These are phyloP conservation scores for Aethes cnicana DNA, from an alignment of 2,888 invertebrate genomes.

Conservation along the genomic window DNA sequence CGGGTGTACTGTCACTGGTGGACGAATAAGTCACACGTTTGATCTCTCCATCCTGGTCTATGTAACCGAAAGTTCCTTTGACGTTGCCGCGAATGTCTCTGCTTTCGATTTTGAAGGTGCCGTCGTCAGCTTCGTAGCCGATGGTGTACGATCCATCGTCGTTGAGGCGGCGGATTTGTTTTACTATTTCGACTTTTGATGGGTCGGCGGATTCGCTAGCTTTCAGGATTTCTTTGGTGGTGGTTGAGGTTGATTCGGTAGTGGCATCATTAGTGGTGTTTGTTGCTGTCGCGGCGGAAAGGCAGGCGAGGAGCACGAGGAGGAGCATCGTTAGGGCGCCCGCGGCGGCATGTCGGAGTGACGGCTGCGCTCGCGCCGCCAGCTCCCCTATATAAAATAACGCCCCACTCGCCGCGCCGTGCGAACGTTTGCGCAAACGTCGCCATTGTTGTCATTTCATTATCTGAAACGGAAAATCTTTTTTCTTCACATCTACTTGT, in stretches of 20 bases:
- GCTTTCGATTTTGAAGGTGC: conserved; percentile 92
- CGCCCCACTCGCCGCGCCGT: conserved; percentile 75
- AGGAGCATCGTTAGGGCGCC: conserved; percentile 68
- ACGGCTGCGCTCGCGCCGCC: conserved; percentile 64
- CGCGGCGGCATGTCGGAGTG: conserved; percentile 74
- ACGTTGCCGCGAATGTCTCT: conserved; percentile 90
- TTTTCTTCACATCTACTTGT: conserved; percentile 68
- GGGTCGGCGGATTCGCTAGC: conserved; percentile 86
- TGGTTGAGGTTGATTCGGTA: conserved; percentile 52
- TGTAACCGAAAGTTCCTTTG: conserved; percentile 91
- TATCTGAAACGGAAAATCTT: conserved; percentile 83
- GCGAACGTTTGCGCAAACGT: conserved; percentile 73
- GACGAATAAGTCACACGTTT: conserved; percentile 89
- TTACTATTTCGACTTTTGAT: conserved; percentile 88
- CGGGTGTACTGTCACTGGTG: conserved; percentile 74
- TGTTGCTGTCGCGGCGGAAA: conserved; percentile 49
- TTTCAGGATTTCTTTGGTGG: conserved; percentile 80
- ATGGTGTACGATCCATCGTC: conserved; percentile 93
- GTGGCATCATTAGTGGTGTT: conserved; percentile 51
- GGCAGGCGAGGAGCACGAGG: conserved; percentile 62
- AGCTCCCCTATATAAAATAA: conserved; percentile 77
- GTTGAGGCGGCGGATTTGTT: conserved; percentile 90
- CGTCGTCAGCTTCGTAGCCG: conserved; percentile 92
- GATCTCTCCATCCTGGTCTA: conserved; percentile 89
- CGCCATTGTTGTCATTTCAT: conserved; percentile 81